A percentile compares a stretch with the other conserved stretches of the same genome.
Evolutionary conservation across 2,797 vertebrate genomes (phyloP).

Genomic region (Tachyglossus aculeatus): DNA sequence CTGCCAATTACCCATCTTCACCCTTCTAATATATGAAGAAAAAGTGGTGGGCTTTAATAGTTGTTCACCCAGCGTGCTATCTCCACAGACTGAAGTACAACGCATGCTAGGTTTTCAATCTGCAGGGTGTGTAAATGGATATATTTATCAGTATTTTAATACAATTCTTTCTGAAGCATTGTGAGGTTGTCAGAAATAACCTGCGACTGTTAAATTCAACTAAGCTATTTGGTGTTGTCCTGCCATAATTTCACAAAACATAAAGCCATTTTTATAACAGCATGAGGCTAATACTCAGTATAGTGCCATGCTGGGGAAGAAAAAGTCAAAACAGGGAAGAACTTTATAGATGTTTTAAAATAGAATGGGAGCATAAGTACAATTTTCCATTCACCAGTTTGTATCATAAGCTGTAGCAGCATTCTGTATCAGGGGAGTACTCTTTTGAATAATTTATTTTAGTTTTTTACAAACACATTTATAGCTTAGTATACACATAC

Average conservation of each 20-base stretch:
- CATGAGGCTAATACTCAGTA: constrained; percentile 66
- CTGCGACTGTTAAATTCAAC: constrained; percentile 78
- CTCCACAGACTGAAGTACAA: constrained; percentile 67
- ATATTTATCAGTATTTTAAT: constrained; percentile 88
- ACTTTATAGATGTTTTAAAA: constrained; percentile 32
- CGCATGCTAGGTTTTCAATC: constrained; percentile 80
- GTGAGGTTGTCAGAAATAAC: constrained; percentile 62
- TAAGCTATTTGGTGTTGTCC: constrained; percentile 63
- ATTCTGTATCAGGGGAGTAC: not conserved
- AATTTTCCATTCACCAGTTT: constrained; percentile 60
- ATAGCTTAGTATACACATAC: not conserved
- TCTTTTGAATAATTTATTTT: constrained; percentile 23
- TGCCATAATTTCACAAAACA: constrained; percentile 77
- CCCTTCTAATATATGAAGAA: constrained; percentile 76
- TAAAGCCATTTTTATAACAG: constrained; percentile 73
- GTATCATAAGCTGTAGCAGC: not conserved
- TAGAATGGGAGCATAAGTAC: constrained; percentile 46
- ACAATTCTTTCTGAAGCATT: constrained; percentile 67
- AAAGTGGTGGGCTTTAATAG: constrained; percentile 83
- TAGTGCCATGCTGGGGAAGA: constrained; percentile 68
- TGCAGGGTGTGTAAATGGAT: constrained; percentile 88
- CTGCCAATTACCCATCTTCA: constrained; percentile 87
- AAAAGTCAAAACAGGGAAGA: constrained; percentile 36
- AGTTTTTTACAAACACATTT: not conserved
- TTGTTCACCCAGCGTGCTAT: constrained; percentile 77